Percentiles rank a stretch among this genome's conserved stretches.
phyloP scores from a whole-genome alignment of 2,888 invertebrate genomes.

The Melolontha melolontha region DNA sequence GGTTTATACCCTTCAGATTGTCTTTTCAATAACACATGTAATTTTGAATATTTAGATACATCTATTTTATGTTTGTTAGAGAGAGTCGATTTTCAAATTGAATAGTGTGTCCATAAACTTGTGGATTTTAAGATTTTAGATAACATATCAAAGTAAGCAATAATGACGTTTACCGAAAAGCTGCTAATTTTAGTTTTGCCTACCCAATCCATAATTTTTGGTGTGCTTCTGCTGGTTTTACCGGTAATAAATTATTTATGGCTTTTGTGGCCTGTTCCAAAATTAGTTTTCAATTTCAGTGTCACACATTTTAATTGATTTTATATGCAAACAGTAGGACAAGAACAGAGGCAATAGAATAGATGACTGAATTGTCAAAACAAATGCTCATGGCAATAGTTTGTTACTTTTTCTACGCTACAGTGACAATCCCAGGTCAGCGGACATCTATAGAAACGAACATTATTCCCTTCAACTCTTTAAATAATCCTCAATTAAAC shows the following conservation, averaged over 20 bases:
- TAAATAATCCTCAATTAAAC: too few species aligned
- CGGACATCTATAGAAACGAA: too few species aligned
- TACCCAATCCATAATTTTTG: too few species aligned
- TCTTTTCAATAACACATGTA: slow-evolving; percentile 5
- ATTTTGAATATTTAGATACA: slow-evolving; percentile 8
- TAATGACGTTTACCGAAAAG: slow-evolving; percentile 44
- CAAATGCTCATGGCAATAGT: too few species aligned
- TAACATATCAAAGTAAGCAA: slow-evolving; percentile 43
- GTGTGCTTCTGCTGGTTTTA: too few species aligned
- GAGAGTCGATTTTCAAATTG: slow-evolving; percentile 38
- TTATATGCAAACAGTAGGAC: not conserved
- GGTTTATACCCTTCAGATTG: slow-evolving; percentile 48
- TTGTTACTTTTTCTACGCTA: too few species aligned
- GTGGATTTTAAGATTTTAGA: slow-evolving; percentile 41
- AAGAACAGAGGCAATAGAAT: too few species aligned
- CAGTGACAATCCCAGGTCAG: too few species aligned
- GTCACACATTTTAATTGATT: not conserved
- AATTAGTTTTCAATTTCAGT: too few species aligned
- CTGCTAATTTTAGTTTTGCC: slow-evolving; percentile 25
- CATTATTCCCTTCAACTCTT: too few species aligned
- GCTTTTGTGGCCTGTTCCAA: slow-evolving; percentile 35
- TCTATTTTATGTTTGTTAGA: slow-evolving; percentile 41
- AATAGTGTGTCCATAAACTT: slow-evolving; percentile 42
- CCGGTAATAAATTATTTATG: too few species aligned
- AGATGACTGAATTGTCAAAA: too few species aligned